phyloP scores from a whole-genome alignment of 2,888 invertebrate species.

The Antitype chi region DNA sequence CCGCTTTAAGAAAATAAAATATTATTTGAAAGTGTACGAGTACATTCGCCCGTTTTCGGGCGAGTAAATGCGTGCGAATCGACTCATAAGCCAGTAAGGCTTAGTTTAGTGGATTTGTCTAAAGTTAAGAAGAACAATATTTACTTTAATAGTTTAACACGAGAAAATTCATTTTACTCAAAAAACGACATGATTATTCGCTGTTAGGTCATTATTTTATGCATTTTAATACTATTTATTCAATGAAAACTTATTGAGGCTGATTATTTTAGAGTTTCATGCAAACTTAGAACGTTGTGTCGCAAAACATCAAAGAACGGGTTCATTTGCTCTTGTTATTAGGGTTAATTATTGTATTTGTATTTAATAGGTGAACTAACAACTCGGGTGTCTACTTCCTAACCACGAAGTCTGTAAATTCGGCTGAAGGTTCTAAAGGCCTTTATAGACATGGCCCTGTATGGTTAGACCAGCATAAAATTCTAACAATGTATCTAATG shows the following conservation, averaged over 20 bases:
- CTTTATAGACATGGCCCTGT: too few relatives aligned
- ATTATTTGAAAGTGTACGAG: too few relatives aligned
- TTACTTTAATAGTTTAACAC: conserved; percentile 19
- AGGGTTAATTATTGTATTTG: not conserved
- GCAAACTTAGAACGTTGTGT: not conserved
- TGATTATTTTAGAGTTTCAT: conserved; percentile 7
- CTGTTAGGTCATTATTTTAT: conserved; percentile 12
- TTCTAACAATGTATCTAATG: too few relatives aligned
- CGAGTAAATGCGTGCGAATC: too few relatives aligned
- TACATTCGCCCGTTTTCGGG: too few relatives aligned
- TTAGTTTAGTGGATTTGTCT: not conserved
- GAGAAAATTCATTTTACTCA: not conserved
- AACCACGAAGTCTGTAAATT: too few relatives aligned
- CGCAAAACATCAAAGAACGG: not conserved
- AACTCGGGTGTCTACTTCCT: too few relatives aligned
- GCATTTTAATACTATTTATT: conserved; percentile 8
- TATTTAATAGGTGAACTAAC: not conserved
- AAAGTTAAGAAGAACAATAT: conserved; percentile 24
- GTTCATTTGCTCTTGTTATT: not conserved
- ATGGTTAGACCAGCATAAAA: too few relatives aligned
- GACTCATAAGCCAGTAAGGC: not conserved
- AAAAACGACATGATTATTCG: not conserved
- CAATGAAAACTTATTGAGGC: not conserved
- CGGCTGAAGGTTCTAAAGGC: too few relatives aligned
- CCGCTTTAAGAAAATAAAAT: too few relatives aligned